A percentile compares a stretch with the other conserved stretches of the same genome.
phyloP scores from a whole-genome alignment of 2,888 invertebrate species.

The Noctua pronuba region DNA sequence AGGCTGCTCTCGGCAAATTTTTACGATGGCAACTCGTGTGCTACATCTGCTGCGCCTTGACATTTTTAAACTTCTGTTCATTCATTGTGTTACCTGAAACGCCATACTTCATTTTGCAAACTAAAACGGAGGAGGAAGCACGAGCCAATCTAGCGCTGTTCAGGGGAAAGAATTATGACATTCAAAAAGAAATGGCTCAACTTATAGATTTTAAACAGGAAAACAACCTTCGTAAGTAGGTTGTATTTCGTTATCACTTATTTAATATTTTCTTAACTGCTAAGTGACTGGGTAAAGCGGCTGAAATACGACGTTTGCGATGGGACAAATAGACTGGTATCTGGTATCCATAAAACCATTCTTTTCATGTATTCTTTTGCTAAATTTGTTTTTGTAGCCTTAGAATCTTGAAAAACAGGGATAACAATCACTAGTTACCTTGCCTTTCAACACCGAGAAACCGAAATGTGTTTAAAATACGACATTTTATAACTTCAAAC shows the following conservation, averaged over 20 bases:
- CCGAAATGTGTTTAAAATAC: not conserved
- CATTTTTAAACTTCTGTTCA: slow-evolving; percentile 60
- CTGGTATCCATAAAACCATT: not conserved
- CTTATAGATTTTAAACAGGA: slow-evolving; percentile 75
- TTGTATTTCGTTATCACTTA: slow-evolving; percentile 44
- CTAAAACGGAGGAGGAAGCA: slow-evolving; percentile 61
- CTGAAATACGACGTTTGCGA: not conserved
- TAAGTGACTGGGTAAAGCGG: not conserved
- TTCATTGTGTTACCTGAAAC: slow-evolving; percentile 75
- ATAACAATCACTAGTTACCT: not conserved
- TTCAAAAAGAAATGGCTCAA: slow-evolving; percentile 74
- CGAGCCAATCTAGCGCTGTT: slow-evolving; percentile 69
- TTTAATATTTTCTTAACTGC: not conserved
- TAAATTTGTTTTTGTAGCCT: not conserved
- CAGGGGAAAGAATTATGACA: slow-evolving; percentile 70
- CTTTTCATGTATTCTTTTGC: not conserved
- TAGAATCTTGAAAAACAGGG: not conserved
- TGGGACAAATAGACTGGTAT: not conserved
- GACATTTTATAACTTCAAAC: too few relatives aligned
- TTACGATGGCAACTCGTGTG: slow-evolving; percentile 74
- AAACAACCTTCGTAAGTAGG: slow-evolving; percentile 80
- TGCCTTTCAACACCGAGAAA: not conserved
- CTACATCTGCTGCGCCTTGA: slow-evolving; percentile 65
- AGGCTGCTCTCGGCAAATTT: slow-evolving; percentile 75
- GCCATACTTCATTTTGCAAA: slow-evolving; percentile 77